Conservation (phyloP, 2,797 vertebrate genomes). For the Chaetophractus vellerosus region DNA sequence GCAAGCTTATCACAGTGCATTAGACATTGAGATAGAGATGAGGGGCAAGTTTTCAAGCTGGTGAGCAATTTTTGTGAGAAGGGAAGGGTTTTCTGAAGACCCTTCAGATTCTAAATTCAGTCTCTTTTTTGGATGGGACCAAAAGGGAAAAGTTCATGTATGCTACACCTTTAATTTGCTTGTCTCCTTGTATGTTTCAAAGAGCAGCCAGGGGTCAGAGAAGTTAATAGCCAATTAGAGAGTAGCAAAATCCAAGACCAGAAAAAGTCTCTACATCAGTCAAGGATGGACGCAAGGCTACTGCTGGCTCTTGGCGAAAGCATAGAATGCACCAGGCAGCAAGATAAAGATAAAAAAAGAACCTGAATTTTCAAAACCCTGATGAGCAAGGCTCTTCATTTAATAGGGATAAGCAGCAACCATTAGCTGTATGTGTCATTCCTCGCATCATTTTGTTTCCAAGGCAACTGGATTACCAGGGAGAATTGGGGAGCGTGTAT, state of each 20-base stretch:
- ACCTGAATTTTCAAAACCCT: conserved; percentile 66
- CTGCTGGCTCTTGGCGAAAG: conserved; percentile 53
- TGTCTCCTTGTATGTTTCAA: conserved; percentile 53
- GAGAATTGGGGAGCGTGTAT: background rate
- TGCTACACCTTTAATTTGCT: conserved; percentile 7
- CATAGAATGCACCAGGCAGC: conserved; percentile 39
- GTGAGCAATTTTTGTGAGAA: background rate
- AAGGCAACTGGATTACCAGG: conserved; percentile 87
- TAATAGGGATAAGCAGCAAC: conserved; percentile 73
- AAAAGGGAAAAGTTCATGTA: background rate
- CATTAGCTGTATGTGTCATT: conserved; percentile 80
- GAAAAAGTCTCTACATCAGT: background rate
- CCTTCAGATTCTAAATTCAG: background rate
- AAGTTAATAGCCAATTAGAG: conserved; percentile 73
- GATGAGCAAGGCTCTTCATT: conserved; percentile 70
- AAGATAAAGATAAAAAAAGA: conserved; percentile 59
- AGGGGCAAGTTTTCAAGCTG: background rate
- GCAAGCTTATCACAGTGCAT: background rate
- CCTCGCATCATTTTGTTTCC: conserved; percentile 87
- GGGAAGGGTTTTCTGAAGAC: conserved; percentile 32
- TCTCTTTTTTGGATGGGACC: background rate
- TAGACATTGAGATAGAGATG: background rate
- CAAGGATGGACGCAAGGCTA: background rate
- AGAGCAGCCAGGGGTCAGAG: conserved; percentile 52
- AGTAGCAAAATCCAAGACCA: conserved; percentile 59